phyloP scores from a whole-genome alignment of 2,797 vertebrate species.

The Psittacula echo region DNA sequence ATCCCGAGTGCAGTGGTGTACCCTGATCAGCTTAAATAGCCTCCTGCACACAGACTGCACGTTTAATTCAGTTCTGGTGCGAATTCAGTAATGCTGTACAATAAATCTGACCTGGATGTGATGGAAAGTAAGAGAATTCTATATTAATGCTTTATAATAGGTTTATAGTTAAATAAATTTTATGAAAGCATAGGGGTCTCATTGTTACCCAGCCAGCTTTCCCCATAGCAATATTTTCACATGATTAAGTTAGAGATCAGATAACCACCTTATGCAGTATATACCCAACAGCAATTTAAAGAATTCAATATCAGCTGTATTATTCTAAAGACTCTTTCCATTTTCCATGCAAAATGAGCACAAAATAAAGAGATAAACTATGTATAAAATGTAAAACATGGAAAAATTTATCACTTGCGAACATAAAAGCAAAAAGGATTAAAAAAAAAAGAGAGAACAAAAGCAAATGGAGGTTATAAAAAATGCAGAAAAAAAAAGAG shows the following conservation, averaged over 20 bases:
- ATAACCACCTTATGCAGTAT: constrained; percentile 71
- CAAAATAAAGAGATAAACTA: constrained; percentile 77
- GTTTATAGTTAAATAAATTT: constrained; percentile 77
- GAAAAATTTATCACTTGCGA: constrained; percentile 73
- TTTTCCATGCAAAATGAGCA: constrained; percentile 73
- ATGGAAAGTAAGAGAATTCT: constrained; percentile 68
- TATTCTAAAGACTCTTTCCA: constrained; percentile 71
- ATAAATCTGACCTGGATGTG: constrained; percentile 70
- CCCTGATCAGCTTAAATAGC: constrained; percentile 48
- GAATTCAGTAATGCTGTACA: constrained; percentile 44
- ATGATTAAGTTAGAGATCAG: constrained; percentile 76
- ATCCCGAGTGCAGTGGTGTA: constrained; percentile 1
- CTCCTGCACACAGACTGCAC: neutral
- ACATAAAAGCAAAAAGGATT: constrained; percentile 64
- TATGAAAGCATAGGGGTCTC: constrained; percentile 66
- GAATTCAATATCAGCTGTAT: constrained; percentile 73
- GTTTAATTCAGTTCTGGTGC: constrained; percentile 26
- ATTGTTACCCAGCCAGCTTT: constrained; percentile 67
- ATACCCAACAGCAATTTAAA: constrained; percentile 74
- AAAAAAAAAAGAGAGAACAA: constrained; percentile 61
- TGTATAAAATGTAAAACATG: constrained; percentile 76
- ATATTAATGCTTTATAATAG: constrained; percentile 72
- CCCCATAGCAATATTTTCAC: constrained; percentile 70
- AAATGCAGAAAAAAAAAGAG: constrained; percentile 18
- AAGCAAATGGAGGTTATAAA: constrained; percentile 54